phyloP scores from a whole-genome alignment of 2,797 vertebrate genomes.

The Acanthurus tractus region DNA sequence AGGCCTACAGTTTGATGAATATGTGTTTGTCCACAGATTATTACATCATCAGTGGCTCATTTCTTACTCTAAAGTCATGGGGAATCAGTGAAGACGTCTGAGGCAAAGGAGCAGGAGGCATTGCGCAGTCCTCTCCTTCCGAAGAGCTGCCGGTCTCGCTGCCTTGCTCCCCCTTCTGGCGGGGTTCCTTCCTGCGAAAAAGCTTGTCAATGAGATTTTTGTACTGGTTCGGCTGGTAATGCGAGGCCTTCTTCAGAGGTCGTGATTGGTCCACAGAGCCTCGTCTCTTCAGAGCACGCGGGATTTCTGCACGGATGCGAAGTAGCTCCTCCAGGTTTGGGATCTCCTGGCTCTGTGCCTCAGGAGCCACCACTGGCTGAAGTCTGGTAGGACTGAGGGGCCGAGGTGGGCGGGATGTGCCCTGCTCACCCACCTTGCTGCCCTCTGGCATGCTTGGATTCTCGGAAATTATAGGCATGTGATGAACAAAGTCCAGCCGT shows the following conservation, averaged over 20 bases:
- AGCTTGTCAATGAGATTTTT: slow-evolving; percentile 91
- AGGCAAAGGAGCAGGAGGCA: background rate
- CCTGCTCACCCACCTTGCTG: background rate
- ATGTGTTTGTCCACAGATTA: background rate
- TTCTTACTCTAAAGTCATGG: slow-evolving; percentile 68
- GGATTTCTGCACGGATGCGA: slow-evolving; percentile 89
- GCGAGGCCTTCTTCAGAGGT: slow-evolving; percentile 66
- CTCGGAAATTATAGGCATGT: slow-evolving; percentile 34
- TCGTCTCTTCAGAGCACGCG: slow-evolving; percentile 90
- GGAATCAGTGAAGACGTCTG: slow-evolving; percentile 13
- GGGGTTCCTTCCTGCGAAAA: slow-evolving; percentile 76
- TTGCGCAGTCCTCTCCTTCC: slow-evolving; percentile 76
- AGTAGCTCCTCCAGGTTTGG: slow-evolving; percentile 85
- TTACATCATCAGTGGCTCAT: background rate
- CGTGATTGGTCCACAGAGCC: slow-evolving; percentile 87
- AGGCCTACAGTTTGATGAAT: background rate
- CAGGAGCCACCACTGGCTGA: slow-evolving; percentile 89
- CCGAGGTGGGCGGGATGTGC: slow-evolving; percentile 68
- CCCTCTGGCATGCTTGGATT: slow-evolving; percentile 1
- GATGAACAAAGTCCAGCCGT: slow-evolving; percentile 59
- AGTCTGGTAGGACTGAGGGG: slow-evolving; percentile 93
- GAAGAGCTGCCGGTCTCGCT: slow-evolving; percentile 80
- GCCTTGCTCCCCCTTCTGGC: slow-evolving; percentile 40
- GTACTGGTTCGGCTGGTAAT: slow-evolving; percentile 89
- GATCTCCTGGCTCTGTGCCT: slow-evolving; percentile 82